Conservation (phyloP, 2,888 invertebrate genomes). For the Calameuta filiformis region DNA sequence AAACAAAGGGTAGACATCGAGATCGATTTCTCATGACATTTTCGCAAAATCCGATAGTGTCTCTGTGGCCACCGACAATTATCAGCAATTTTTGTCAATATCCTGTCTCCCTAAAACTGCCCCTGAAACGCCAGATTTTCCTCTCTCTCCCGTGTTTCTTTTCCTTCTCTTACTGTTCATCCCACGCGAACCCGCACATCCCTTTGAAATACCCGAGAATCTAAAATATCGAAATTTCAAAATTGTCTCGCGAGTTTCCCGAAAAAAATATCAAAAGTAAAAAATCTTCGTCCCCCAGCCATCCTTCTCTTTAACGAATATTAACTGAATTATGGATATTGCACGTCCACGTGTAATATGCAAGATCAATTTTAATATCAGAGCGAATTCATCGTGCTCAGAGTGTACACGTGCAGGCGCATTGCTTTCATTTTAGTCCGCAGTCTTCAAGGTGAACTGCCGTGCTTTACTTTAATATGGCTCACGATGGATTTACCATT, state of each 20-base stretch:
- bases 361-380: slow-evolving; percentile 15
- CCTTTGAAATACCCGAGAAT: background rate
- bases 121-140: background rate
- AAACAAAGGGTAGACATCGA: background rate
- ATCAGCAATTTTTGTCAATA: background rate
- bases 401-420: background rate
- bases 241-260: background rate
- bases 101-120: background rate
- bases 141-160: background rate
- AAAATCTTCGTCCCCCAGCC: background rate
- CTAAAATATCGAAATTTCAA: too few species aligned
- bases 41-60: background rate
- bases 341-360: slow-evolving; percentile 12
- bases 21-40: background rate
- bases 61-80: background rate
- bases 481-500: background rate
- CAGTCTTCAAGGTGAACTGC: background rate
- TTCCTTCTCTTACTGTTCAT: background rate
- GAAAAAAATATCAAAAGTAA: background rate
- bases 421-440: background rate
- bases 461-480: background rate
- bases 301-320: slow-evolving; percentile 39
- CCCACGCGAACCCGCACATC: too few species aligned
- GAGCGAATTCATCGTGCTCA: background rate
- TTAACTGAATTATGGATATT: slow-evolving; percentile 41